A percentile compares a stretch with the other conserved stretches of the same genome.
Evolutionary conservation across 2,888 invertebrate genomes (phyloP).

Genomic region (Argyresthia goedartella): DNA sequence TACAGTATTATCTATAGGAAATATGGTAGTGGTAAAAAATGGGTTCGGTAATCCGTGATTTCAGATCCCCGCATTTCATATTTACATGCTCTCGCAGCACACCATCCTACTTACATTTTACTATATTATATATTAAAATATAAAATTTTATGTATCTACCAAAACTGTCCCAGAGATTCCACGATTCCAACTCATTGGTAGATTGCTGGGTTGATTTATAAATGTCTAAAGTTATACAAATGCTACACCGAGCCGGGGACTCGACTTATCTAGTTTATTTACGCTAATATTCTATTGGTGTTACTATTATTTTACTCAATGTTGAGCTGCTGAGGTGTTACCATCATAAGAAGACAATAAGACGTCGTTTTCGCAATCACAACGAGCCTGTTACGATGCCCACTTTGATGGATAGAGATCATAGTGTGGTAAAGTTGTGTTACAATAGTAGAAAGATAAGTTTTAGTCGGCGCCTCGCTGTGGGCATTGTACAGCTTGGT

Average conservation of each 20-base stretch:
- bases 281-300: constrained; percentile 50
- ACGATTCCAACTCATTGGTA: constrained; percentile 36
- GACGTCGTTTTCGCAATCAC: constrained; percentile 16
- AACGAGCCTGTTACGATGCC: neutral
- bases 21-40: constrained; percentile 23
- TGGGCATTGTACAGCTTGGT: too few species aligned
- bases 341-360: constrained; percentile 26
- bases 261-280: constrained; percentile 39
- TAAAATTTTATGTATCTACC: constrained; percentile 64
- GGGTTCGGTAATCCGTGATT: constrained; percentile 20
- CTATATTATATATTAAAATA: constrained; percentile 59
- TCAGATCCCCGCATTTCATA: constrained; percentile 30
- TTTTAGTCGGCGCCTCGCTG: too few species aligned
- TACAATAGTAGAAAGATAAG: too few species aligned
- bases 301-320: constrained; percentile 32
- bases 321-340: constrained; percentile 24
- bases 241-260: constrained; percentile 53
- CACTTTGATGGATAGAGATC: neutral
- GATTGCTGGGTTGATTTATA: constrained; percentile 45
- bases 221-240: constrained; percentile 55
- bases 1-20: constrained; percentile 13
- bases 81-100: constrained; percentile 44
- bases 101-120: constrained; percentile 45
- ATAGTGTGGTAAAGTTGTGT: too few species aligned
- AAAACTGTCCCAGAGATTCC: constrained; percentile 55